Conservation (phyloP, 2,888 invertebrate genomes). For the Hoplodrina blanda region DNA sequence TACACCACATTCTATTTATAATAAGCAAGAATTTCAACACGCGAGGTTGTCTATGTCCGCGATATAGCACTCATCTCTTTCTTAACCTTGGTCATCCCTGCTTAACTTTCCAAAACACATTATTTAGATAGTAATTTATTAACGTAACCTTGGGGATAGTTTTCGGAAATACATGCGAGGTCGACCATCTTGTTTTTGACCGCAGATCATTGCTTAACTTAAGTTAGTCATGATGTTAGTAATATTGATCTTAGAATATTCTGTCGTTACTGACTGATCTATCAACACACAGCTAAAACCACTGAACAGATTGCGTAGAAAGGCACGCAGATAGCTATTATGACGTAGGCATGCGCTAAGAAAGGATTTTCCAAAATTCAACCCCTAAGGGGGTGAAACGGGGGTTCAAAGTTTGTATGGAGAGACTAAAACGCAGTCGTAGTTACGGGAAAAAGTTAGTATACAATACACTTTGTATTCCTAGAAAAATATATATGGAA, state of each 20-base stretch:
- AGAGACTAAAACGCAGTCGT: too few species aligned
- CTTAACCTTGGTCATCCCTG: constrained; percentile 9
- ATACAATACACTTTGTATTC: too few species aligned
- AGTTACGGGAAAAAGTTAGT: too few species aligned
- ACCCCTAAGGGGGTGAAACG: too few species aligned
- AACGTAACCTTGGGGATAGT: constrained; percentile 16
- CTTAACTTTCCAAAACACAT: constrained; percentile 29
- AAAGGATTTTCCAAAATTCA: too few species aligned
- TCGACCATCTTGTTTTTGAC: constrained; percentile 17
- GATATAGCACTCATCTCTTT: constrained; percentile 25
- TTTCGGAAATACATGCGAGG: constrained; percentile 37
- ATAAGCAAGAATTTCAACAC: background rate
- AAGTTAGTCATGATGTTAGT: background rate
- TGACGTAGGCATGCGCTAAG: too few species aligned
- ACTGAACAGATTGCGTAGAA: too few species aligned
- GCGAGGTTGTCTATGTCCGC: background rate
- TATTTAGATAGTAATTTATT: constrained; percentile 18
- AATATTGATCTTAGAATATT: background rate
- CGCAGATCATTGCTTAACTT: constrained; percentile 26
- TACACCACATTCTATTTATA: background rate
- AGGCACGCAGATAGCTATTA: too few species aligned
- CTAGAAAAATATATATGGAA: too few species aligned
- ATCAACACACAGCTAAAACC: too few species aligned
- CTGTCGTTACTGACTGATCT: too few species aligned
- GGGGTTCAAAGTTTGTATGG: too few species aligned